These are phyloP conservation scores for Aphodius sticticus DNA, from an alignment of 2,888 invertebrate species.

Conservation along the genomic window DNA sequence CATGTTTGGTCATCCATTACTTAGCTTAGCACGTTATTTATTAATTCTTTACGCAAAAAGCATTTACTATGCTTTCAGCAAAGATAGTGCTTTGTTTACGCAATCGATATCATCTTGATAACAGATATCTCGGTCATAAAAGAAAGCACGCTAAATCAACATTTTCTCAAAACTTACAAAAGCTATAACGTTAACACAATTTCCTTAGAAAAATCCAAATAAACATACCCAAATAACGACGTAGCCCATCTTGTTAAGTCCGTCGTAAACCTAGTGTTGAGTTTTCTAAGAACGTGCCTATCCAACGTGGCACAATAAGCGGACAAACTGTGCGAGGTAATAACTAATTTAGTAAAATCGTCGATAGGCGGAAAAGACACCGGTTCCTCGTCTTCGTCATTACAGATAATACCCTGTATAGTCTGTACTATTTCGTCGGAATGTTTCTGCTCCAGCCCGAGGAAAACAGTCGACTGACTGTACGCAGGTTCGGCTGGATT, in stretches of 20 bases:
- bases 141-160: neutral
- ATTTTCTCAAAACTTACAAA: too few species aligned
- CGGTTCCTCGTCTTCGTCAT: slow-evolving; percentile 71
- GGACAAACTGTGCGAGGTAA: slow-evolving; percentile 87
- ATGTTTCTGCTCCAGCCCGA: slow-evolving; percentile 57
- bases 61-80: neutral
- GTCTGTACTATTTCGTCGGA: slow-evolving; percentile 68
- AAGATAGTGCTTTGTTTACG: neutral
- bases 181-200: too few species aligned
- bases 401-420: slow-evolving; percentile 68
- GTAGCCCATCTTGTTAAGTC: slow-evolving; percentile 90
- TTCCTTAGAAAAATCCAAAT: too few species aligned
- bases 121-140: neutral
- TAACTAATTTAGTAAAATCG: slow-evolving; percentile 70
- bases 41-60: neutral
- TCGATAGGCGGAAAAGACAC: slow-evolving; percentile 69
- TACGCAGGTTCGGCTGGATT: slow-evolving; percentile 49
- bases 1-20: too few species aligned
- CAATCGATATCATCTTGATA: neutral
- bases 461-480: slow-evolving; percentile 55
- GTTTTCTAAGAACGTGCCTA: slow-evolving; percentile 77
- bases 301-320: slow-evolving; percentile 88
- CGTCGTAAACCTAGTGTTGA: slow-evolving; percentile 82
- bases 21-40: too few species aligned
- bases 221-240: slow-evolving; percentile 78